Conservation (phyloP, 1,140 invertebrate species). For the Leptopilina clavipes region DNA sequence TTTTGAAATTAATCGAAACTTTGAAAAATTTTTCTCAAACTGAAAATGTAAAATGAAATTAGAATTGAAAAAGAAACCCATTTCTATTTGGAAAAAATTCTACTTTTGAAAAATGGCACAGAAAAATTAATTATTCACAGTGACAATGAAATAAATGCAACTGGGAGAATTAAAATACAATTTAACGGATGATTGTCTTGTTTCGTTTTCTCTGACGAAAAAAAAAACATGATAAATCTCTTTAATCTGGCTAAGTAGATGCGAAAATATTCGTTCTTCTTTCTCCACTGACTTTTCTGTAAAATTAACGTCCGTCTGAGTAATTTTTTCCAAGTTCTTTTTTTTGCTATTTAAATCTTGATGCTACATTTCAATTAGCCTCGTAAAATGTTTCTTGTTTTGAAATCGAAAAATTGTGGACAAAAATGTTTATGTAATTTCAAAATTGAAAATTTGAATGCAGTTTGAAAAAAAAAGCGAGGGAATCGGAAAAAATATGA, state of each 20-base stretch:
- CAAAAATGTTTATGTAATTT: no score
- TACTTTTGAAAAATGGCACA: no score
- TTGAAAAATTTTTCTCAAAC: no score
- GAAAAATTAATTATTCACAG: no score
- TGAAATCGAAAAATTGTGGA: no score
- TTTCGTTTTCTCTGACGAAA: neutral
- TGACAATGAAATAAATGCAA: neutral
- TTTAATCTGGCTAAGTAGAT: slow-evolving; percentile 33
- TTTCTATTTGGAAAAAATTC: no score
- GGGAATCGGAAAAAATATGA: no score
- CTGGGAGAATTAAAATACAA: slow-evolving; percentile 3
- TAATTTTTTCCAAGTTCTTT: neutral
- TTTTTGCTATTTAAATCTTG: neutral
- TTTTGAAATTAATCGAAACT: no score
- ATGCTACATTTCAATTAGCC: neutral
- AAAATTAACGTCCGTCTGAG: neutral
- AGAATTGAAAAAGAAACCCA: no score
- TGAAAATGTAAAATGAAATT: no score
- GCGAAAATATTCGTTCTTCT: neutral
- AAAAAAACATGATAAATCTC: slow-evolving; percentile 18
- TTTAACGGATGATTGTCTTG: neutral
- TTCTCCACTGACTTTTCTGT: slow-evolving; percentile 12
- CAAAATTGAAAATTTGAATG: no score
- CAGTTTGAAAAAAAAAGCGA: neutral
- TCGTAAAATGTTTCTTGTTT: neutral